Evolutionary conservation across 1,140 invertebrate species (phyloP).

Genomic region (Diprion similis): DNA sequence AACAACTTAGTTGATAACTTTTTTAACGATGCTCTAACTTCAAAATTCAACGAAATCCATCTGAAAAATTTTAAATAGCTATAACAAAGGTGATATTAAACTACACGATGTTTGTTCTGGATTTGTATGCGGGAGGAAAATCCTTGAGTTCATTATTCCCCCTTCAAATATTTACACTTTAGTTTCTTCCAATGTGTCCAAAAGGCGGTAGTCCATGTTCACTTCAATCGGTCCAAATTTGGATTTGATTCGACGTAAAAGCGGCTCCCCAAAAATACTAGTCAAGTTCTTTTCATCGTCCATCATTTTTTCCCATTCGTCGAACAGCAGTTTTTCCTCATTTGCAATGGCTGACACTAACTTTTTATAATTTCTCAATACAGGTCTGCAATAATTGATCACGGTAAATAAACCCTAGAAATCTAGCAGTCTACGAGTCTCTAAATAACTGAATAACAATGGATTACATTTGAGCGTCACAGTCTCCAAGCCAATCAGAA

Average conservation of each 20-base stretch:
- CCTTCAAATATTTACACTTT: conserved; percentile 19
- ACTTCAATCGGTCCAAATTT: conserved; percentile 20
- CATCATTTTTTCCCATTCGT: conserved; percentile 13
- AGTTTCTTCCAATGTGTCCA: conserved; percentile 24
- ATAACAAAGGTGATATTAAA: too few species aligned
- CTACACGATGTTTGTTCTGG: too few species aligned
- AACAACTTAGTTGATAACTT: conserved; percentile 19
- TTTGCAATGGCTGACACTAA: conserved; percentile 27
- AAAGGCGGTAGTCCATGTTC: conserved; percentile 23
- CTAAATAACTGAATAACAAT: neutral
- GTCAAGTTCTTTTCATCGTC: neutral
- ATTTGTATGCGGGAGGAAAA: too few species aligned
- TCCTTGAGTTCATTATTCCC: neutral
- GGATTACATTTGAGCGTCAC: conserved; percentile 34
- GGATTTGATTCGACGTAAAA: conserved; percentile 9
- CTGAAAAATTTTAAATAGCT: neutral
- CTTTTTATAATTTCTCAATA: conserved; percentile 36
- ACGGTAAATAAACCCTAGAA: too few species aligned
- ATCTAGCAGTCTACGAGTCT: too few species aligned
- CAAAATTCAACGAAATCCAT: conserved; percentile 28
- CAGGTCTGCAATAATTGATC: conserved; percentile 29
- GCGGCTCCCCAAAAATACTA: conserved; percentile 15
- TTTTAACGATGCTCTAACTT: conserved; percentile 26
- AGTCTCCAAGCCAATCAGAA: conserved; percentile 48
- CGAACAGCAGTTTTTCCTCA: conserved; percentile 27